Base-by-base conservation (phyloP, 2,888 invertebrate genomes). In the Eilema sororculum region DNA sequence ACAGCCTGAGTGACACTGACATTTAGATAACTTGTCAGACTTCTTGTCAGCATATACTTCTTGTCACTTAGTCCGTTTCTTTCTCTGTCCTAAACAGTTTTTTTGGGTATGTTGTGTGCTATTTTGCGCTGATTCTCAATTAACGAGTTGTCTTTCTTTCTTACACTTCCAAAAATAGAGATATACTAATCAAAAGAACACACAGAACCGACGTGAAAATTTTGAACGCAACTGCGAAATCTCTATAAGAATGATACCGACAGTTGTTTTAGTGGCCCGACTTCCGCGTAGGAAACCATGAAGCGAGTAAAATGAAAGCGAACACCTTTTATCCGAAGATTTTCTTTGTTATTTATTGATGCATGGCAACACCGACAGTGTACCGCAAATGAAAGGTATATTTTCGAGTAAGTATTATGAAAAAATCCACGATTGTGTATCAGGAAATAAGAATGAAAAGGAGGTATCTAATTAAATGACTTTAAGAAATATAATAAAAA, bases 271-370 rank as follows among this genome's bases (percentile, higher is more conserved):
- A 33, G 4, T 60, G 60, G 60, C 60, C n/a, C 60, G 0, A 60
- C 10, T 33, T 30, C n/a, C n/a, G 30, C 3, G 20, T 33, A 28
- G 58, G 60, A 60, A 30, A 33, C 28, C 60, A 58, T 20, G 28
- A 58, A 58, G 58, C 60, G 33, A 60, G 60, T n/a, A n/a, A 60
- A 6, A 28, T 33, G 30, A 20, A 10, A 60, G 33, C 3, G 37
- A 63, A 63, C 60, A 28, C n/a, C 56, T 52, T 56, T 65, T 46
- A 52, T 59, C 37, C 37, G 25, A 66, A 66, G 58, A 59, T 59
- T 66, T 58, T 58, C 59, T 25, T 24, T 59, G 66, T 52, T 64
- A 66, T 59, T 67, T 61, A 67, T 67, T 67, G 60, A 60, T 60
- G 25, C 41, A 46, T 58, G 20, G 20, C 65, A 25, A 25, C 52